Evolutionary conservation across 2,113 vertebrate genomes (phyloP).

Genomic region (Hemiprocne comata): DNA sequence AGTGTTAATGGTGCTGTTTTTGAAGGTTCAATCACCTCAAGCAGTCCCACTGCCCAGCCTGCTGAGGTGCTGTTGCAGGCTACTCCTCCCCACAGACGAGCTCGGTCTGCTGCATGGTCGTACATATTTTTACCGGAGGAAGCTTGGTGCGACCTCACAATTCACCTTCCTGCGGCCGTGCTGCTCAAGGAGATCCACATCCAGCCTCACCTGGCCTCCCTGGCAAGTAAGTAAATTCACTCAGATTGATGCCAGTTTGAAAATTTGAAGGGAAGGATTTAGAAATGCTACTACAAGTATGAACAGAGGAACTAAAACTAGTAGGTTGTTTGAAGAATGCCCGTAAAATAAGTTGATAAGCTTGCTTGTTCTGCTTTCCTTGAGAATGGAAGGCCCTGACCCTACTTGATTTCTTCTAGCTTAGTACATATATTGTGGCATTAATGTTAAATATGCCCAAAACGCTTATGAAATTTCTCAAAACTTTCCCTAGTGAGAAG

Average conservation of each 20-base stretch:
- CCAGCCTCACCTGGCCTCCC: slow-evolving; percentile 95
- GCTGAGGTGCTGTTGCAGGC: slow-evolving; percentile 96
- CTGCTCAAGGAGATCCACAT: slow-evolving; percentile 98
- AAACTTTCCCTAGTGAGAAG: neutral
- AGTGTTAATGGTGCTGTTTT: neutral
- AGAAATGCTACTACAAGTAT: neutral
- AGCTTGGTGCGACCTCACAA: slow-evolving; percentile 98
- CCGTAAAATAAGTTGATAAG: neutral
- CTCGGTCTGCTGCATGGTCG: slow-evolving; percentile 96
- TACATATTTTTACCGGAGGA: slow-evolving; percentile 98
- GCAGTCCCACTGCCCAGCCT: slow-evolving; percentile 96
- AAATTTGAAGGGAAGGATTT: neutral
- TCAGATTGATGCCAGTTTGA: neutral
- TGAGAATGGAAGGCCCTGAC: neutral
- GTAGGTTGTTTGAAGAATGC: neutral
- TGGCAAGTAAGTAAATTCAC: slow-evolving; percentile 87
- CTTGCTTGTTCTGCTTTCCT: neutral
- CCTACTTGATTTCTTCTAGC: neutral
- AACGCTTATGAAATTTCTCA: neutral
- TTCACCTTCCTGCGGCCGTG: slow-evolving; percentile 95
- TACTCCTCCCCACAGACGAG: slow-evolving; percentile 93
- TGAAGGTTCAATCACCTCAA: slow-evolving; percentile 96
- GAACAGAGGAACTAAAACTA: neutral
- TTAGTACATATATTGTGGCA: neutral
- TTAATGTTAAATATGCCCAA: neutral